These are phyloP conservation scores for Ascidia mentula DNA, from an alignment of 23 tunicate species.

Conservation along the genomic window DNA sequence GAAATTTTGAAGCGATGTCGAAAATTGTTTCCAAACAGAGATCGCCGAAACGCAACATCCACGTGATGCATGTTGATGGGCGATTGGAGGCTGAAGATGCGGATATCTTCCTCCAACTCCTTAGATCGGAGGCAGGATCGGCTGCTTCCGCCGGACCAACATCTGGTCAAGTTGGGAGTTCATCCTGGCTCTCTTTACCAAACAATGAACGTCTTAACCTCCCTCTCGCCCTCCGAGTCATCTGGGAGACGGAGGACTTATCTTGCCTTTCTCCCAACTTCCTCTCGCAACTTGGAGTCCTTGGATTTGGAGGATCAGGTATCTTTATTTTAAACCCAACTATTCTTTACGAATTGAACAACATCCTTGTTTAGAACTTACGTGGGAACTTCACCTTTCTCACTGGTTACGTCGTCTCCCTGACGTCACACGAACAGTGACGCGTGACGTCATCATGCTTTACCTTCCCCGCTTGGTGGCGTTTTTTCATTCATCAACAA, in stretches of 20 bases:
- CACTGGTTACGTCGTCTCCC: constrained; percentile 71
- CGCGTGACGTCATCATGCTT: constrained; percentile 13
- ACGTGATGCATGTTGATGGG: constrained; percentile 80
- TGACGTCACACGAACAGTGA: constrained; percentile 13
- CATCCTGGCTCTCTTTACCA: constrained; percentile 58
- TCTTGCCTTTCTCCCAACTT: constrained; percentile 58
- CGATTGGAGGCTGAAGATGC: constrained; percentile 45
- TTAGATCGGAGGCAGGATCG: constrained; percentile 28
- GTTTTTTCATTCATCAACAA: constrained; percentile 36
- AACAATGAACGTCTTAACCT: constrained; percentile 79
- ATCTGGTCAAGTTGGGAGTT: neutral
- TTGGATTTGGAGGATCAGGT: constrained; percentile 66
- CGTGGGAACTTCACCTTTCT: constrained; percentile 64
- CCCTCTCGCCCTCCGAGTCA: constrained; percentile 60
- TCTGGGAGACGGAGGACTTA: constrained; percentile 80
- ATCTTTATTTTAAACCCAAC: neutral
- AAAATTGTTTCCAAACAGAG: neutral
- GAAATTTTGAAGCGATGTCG: too few relatives aligned
- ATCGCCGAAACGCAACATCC: constrained; percentile 24
- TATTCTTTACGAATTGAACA: neutral
- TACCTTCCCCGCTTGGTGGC: constrained; percentile 51
- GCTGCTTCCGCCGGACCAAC: neutral
- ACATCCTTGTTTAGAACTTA: constrained; percentile 36
- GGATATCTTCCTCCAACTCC: constrained; percentile 66
- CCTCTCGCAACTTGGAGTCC: constrained; percentile 64